phyloP scores from a whole-genome alignment of 2,888 invertebrate genomes.

The Acronicta leporina region DNA sequence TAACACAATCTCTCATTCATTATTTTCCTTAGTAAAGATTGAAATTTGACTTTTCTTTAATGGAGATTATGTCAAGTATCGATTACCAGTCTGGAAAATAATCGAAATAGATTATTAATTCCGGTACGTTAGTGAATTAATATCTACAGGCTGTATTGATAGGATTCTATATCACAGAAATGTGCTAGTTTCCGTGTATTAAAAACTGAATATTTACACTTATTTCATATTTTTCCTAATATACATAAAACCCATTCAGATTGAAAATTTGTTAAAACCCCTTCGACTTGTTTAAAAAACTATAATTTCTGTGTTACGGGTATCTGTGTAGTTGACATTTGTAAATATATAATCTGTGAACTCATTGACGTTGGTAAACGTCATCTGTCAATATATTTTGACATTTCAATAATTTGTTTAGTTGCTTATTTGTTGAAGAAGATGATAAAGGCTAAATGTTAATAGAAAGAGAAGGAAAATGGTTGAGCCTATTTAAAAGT shows the following conservation, averaged over 20 bases:
- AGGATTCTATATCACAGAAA: too few relatives aligned
- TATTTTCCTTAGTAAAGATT: too few relatives aligned
- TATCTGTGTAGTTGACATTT: conserved; percentile 56
- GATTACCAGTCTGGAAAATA: too few relatives aligned
- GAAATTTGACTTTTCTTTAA: too few relatives aligned
- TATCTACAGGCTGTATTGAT: background rate
- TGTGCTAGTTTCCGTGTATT: background rate
- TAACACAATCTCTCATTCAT: too few relatives aligned
- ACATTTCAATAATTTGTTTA: conserved; percentile 18
- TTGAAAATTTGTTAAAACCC: conserved; percentile 23
- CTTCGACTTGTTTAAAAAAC: conserved; percentile 36
- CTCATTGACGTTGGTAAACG: conserved; percentile 26
- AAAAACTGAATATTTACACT: conserved; percentile 19
- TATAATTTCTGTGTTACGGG: conserved; percentile 57
- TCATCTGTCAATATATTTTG: conserved; percentile 26
- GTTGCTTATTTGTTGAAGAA: conserved; percentile 19
- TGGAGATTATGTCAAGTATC: too few relatives aligned
- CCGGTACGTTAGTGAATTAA: background rate
- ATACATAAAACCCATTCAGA: conserved; percentile 4
- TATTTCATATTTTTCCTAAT: conserved; percentile 8
- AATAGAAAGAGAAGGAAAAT: conserved; percentile 7
- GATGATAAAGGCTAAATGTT: conserved; percentile 2
- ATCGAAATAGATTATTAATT: too few relatives aligned
- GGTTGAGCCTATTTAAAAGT: background rate
- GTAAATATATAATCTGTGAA: conserved; percentile 53